These are phyloP conservation scores for Ameiurus melas DNA, from an alignment of 2,113 vertebrate species.

Conservation along the genomic window DNA sequence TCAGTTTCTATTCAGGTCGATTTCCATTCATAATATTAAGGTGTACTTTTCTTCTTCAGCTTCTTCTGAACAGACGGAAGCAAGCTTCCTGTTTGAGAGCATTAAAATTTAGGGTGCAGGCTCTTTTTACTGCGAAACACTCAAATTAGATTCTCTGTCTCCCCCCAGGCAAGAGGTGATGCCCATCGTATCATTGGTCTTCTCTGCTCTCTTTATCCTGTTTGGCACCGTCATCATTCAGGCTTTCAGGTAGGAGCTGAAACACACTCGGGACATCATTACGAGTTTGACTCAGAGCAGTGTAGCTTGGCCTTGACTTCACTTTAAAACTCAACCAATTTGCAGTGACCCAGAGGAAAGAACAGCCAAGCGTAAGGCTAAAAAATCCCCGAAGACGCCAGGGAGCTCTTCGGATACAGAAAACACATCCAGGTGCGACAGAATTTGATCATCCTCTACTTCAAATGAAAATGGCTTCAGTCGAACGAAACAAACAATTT, in stretches of 20 bases:
- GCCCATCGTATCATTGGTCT: conserved; percentile 92
- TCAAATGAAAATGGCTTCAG: neutral
- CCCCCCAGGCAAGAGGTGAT: conserved; percentile 91
- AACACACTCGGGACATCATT: neutral
- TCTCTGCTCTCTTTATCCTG: conserved; percentile 93
- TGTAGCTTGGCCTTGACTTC: neutral
- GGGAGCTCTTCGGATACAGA: conserved; percentile 68
- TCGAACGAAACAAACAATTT: neutral
- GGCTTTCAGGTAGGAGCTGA: conserved; percentile 83
- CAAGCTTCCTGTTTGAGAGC: neutral
- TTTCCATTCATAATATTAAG: neutral
- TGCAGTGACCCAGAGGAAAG: conserved; percentile 86
- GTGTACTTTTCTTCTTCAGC: too few relatives aligned
- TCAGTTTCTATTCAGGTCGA: neutral
- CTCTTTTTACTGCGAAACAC: neutral
- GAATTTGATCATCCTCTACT: neutral
- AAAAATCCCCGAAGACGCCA: conserved; percentile 66
- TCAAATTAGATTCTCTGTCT: neutral
- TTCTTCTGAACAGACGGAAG: neutral
- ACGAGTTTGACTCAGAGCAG: neutral
- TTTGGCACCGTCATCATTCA: conserved; percentile 94
- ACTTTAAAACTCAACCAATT: neutral
- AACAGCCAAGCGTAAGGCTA: conserved; percentile 75
- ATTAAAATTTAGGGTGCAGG: neutral
- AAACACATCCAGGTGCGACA: conserved; percentile 65